Conservation (phyloP, 2,888 invertebrate genomes). For the Drosophila falleni region DNA sequence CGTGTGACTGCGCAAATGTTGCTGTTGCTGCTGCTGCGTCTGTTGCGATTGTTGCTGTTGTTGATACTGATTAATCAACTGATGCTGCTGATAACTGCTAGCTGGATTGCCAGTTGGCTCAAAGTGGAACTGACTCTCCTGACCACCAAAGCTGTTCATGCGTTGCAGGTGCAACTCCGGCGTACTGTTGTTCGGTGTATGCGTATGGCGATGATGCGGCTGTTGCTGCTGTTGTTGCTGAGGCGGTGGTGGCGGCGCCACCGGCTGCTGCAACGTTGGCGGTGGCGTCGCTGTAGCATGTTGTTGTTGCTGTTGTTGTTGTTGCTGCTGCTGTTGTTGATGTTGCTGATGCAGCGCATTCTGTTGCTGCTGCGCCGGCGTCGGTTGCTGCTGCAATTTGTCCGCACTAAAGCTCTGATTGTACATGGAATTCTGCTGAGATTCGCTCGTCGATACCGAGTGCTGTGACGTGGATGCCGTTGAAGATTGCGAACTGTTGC, state of each 20-base stretch:
- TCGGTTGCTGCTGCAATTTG: slow-evolving; percentile 76
- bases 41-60: slow-evolving; percentile 80
- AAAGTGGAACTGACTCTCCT: slow-evolving; percentile 83
- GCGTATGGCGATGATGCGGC: slow-evolving; percentile 78
- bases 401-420: slow-evolving; percentile 84
- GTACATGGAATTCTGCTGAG: slow-evolving; percentile 85
- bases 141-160: slow-evolving; percentile 81
- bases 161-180: slow-evolving; percentile 82
- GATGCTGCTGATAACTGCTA: slow-evolving; percentile 82
- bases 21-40: slow-evolving; percentile 71
- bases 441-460: slow-evolving; percentile 84
- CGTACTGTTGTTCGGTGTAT: slow-evolving; percentile 73
- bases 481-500: slow-evolving; percentile 84
- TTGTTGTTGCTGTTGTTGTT: slow-evolving; percentile 46
- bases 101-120: slow-evolving; percentile 68
- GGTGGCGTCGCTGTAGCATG: slow-evolving; percentile 62
- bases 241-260: slow-evolving; percentile 52
- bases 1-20: slow-evolving; percentile 73
- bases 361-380: slow-evolving; percentile 68
- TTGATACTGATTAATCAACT: slow-evolving; percentile 82
- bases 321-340: slow-evolving; percentile 55
- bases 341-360: slow-evolving; percentile 67
- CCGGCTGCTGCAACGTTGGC: slow-evolving; percentile 47
- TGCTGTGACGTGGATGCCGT: slow-evolving; percentile 84
- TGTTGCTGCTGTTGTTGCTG: slow-evolving; percentile 63